Evolutionary conservation across 1,140 invertebrate species (phyloP).

Genomic region (Sipha flava): DNA sequence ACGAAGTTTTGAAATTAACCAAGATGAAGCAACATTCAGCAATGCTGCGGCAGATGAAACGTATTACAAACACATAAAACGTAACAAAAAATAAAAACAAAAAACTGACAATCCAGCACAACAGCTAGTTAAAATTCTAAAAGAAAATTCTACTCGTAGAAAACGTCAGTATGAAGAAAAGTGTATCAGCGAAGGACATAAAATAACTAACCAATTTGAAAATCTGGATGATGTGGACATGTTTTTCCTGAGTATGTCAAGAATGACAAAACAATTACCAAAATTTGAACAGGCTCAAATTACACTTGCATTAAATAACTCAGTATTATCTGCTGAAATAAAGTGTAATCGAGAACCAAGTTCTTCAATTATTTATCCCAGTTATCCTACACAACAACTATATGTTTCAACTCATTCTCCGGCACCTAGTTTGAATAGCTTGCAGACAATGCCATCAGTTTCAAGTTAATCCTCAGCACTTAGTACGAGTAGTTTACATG

Average conservation of each 20-base stretch:
- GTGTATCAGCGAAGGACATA: neutral
- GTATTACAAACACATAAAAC: neutral
- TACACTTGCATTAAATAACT: neutral
- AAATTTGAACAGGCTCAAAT: constrained; percentile 11
- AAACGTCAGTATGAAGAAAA: neutral
- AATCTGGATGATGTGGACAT: neutral
- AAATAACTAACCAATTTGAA: neutral
- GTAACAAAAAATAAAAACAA: neutral
- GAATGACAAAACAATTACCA: neutral
- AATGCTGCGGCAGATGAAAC: neutral
- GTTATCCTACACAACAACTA: neutral
- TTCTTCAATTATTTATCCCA: neutral
- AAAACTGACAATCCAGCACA: neutral
- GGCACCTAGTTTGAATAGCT: neutral
- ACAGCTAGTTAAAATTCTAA: neutral
- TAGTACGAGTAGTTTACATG: neutral
- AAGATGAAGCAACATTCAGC: neutral
- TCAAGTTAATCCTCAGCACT: neutral
- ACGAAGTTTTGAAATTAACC: neutral
- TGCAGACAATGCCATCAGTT: neutral
- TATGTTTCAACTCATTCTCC: neutral
- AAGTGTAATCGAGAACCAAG: neutral
- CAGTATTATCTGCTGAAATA: neutral
- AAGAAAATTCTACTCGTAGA: neutral
- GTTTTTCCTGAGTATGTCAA: neutral